A percentile compares a stretch with the other conserved stretches of the same genome.
Evolutionary conservation across 1,140 invertebrate species (phyloP).

Genomic region (Drosophila jambulina): DNA sequence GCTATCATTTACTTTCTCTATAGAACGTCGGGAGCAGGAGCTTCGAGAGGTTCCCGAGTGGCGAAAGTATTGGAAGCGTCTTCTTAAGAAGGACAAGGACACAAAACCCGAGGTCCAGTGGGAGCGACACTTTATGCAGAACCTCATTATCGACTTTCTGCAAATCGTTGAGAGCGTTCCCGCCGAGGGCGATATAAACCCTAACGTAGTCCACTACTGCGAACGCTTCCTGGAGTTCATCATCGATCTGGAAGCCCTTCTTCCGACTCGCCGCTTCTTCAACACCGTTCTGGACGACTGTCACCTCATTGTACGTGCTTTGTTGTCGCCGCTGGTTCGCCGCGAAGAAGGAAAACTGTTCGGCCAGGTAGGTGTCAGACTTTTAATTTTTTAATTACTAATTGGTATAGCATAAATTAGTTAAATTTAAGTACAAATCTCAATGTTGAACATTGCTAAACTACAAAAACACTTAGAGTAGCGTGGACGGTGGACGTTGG

Average conservation of each 20-base stretch:
- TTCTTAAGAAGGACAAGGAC: slow-evolving; percentile 90
- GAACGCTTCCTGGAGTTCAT: slow-evolving; percentile 98
- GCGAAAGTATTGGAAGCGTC: slow-evolving; percentile 95
- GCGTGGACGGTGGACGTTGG: slow-evolving; percentile 18
- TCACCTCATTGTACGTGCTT: slow-evolving; percentile 96
- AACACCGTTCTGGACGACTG: slow-evolving; percentile 98
- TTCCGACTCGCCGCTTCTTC: slow-evolving; percentile 98
- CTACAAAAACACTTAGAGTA: slow-evolving; percentile 71
- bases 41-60: slow-evolving; percentile 95
- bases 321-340: slow-evolving; percentile 91
- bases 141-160: slow-evolving; percentile 96
- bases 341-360: slow-evolving; percentile 96
- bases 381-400: slow-evolving; percentile 53
- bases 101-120: slow-evolving; percentile 91
- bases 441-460: slow-evolving; percentile 79
- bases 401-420: slow-evolving; percentile 57
- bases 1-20: neutral
- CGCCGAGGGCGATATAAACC: slow-evolving; percentile 87
- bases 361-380: slow-evolving; percentile 89
- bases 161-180: slow-evolving; percentile 92
- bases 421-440: slow-evolving; percentile 76
- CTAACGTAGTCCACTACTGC: slow-evolving; percentile 91
- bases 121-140: slow-evolving; percentile 94
- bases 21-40: slow-evolving; percentile 92
- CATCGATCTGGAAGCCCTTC: slow-evolving; percentile 97